A percentile compares a stretch with the other conserved stretches of the same genome.
phyloP scores from a whole-genome alignment of 92 coral and sea anemone genomes.

The Galaxea fascicularis region DNA sequence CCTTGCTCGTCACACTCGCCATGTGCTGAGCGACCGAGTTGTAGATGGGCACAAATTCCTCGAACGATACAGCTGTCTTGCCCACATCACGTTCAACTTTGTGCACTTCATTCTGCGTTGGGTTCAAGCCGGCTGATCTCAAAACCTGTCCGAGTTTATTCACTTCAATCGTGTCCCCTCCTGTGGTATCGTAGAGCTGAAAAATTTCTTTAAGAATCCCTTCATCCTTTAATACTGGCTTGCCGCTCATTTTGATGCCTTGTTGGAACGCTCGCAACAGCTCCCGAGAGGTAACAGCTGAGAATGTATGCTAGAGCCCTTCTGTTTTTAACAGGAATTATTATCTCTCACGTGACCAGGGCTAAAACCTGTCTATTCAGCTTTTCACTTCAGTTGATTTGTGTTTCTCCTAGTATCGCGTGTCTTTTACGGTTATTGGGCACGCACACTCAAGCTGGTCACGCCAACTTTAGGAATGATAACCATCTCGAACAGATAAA shows the following conservation, averaged over 20 bases:
- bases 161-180: constrained; percentile 81
- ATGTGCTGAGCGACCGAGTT: constrained; percentile 89
- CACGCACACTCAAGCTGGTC: background rate
- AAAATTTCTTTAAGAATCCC: constrained; percentile 89
- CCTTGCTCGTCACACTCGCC: constrained; percentile 73
- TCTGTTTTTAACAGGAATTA: background rate
- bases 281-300: background rate
- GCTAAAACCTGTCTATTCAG: constrained; percentile 9
- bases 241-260: constrained; percentile 55
- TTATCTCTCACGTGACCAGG: constrained; percentile 25
- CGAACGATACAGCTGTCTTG: constrained; percentile 78
- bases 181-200: constrained; percentile 88
- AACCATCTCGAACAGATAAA: background rate
- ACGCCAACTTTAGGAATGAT: background rate
- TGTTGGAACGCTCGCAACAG: background rate
- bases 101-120: constrained; percentile 90
- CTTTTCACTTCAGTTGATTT: background rate
- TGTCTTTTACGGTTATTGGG: background rate
- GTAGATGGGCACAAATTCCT: constrained; percentile 91
- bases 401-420: background rate
- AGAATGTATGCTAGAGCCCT: background rate
- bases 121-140: constrained; percentile 92
- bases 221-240: constrained; percentile 77
- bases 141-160: constrained; percentile 85
- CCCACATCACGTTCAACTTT: constrained; percentile 92